Evolutionary conservation across 2,113 vertebrate species (phyloP), one percentile per base, ranked within the genome.

Genomic region (Solea solea): DNA sequence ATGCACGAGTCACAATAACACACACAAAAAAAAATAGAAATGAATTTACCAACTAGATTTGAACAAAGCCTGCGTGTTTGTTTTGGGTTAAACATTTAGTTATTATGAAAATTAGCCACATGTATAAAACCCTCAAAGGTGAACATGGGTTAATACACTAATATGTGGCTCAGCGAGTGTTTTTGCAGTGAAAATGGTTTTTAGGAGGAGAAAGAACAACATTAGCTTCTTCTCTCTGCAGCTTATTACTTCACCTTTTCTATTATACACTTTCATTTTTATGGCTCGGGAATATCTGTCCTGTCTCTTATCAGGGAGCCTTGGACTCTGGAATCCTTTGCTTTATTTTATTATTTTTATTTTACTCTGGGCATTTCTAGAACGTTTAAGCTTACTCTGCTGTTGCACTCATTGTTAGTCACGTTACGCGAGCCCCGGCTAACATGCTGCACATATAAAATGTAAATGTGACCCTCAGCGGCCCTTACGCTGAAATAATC

Each of bases 401-500:
- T 51, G 28, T 44, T 44, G 16, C 4, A 4, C 59, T 76, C 64
- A 76, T 80, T 75, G 74, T 82, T 70, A 64, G 63, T 76, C 73
- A 28, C 42, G 27, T 54, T 55, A 50, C 50, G 49, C 58, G 57
- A 67, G 54, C 16, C 13, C 49, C 66, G 27, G 67, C 69, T 82
- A 64, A 76, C 81, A 9, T 58, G 70, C 57, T 53, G 8, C 59
- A 62, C 64, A 73, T 64, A 69, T 75, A 65, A 86, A 76, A 81
- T 82, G 78, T 69, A 83, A 82, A 84, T 66, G 62, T 84, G 71
- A 71, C 85, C 53, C 3, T 42, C 57, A 7, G 45, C 56, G 72
- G 77, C 71, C 28, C 78, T 69, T 12, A 14, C 8, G 28, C 39
- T 53, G 54, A 73, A 78, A 71, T 71, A 76, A 78, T 72, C 76